These are phyloP conservation scores for Pseudolaguvia tuberculata DNA, from an alignment of 2,113 vertebrate genomes.

Conservation along the genomic window DNA sequence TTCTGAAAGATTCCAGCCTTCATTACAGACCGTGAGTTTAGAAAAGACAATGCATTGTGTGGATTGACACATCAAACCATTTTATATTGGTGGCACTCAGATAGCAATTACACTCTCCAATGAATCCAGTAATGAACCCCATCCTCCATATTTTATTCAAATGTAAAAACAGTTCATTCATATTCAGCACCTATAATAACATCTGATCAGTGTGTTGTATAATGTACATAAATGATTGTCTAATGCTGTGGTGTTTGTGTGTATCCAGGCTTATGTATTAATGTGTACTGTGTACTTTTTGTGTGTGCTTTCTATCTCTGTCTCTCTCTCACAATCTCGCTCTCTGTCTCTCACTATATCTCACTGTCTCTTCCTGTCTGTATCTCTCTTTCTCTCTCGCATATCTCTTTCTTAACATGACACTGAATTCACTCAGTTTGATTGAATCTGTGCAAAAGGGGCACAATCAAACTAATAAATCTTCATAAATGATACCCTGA, in stretches of 20 bases:
- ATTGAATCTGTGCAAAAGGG: conserved; percentile 33
- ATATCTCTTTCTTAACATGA: conserved; percentile 30
- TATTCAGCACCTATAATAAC: conserved; percentile 33
- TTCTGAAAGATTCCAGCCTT: conserved; percentile 5
- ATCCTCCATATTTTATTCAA: conserved; percentile 69
- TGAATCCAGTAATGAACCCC: conserved; percentile 46
- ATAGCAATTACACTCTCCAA: conserved; percentile 62
- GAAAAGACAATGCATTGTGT: conserved; percentile 20
- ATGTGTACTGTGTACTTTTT: conserved; percentile 14
- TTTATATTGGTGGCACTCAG: conserved; percentile 83
- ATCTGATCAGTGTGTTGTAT: conserved; percentile 38
- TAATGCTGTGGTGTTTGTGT: conserved; percentile 30
- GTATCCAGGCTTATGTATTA: neutral
- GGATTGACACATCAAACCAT: conserved; percentile 39
- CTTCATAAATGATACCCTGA: conserved; percentile 55
- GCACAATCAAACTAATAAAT: conserved; percentile 53
- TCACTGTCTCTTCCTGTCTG: neutral
- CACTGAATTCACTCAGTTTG: conserved; percentile 37
- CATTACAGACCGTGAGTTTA: conserved; percentile 12
- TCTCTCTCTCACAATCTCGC: neutral
- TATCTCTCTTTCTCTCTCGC: neutral
- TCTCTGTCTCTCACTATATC: conserved; percentile 18
- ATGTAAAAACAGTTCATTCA: conserved; percentile 36
- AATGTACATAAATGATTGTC: conserved; percentile 40
- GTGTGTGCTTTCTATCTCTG: neutral